Base-by-base conservation (phyloP, 2,113 vertebrate species). In the Perca fluviatilis region DNA sequence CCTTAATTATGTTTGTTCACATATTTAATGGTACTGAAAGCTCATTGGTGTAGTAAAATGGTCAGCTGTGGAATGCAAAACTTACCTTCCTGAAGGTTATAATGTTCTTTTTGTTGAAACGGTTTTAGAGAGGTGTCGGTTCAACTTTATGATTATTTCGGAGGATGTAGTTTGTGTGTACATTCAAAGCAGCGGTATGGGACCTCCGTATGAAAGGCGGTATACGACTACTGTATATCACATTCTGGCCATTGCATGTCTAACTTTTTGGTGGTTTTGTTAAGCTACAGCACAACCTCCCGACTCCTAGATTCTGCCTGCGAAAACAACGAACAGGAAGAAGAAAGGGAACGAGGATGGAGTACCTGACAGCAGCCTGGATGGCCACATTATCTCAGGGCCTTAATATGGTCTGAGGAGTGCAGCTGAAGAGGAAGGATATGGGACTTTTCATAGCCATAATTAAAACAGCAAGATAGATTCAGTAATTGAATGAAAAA, bases 401-500 rank as follows among this genome's bases (percentile, higher is more conserved):
- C 84, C 87, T 92, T 93, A 92, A 92, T 92, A 91, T 86, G 89
- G 91, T 89, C 93, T 90, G 90, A 91, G 90, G 85, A 92, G 92
- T 89, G 91, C 88, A 88, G 87, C 87, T 93, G 92, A 93, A 93
- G 91, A 91, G 90, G 86, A 87, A 82, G 87, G 88, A 93, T 92
- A 84, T 77, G 90, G 93, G 86, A 93, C 92, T 93, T 95, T 95
- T 96, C 94, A 95, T 93, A 89, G 94, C 91, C 90, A 91, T 95
- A 94, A 95, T 95, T 95, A 95, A 96, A 95, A 95, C 95, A 94
- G 94, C 93, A 86, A 94, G 94, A 94, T 94, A 93, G 93, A 95
- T 95, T 92, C 93, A 83, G 94, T 95, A 95, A 95, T 95, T 95
- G 94, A 95, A 95, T 93, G 92, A 94, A 95, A 95, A 95, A 94